Evolutionary conservation across 2,888 invertebrate species (phyloP).

Genomic region (Corythucha ciliata): DNA sequence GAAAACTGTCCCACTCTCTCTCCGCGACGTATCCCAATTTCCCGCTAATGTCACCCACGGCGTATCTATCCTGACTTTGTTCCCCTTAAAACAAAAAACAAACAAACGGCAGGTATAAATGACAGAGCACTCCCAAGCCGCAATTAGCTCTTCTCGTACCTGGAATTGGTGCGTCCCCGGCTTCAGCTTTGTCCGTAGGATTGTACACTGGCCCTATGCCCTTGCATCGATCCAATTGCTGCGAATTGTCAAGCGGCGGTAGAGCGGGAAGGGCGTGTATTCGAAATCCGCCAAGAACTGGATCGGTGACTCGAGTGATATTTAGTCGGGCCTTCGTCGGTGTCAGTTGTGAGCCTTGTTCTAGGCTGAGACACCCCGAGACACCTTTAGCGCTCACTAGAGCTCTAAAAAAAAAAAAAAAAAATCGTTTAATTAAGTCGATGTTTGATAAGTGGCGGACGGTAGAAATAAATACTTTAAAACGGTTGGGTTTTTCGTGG

Average conservation of each 20-base stretch:
- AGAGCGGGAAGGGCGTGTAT: slow-evolving; percentile 62
- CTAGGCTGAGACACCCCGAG: slow-evolving; percentile 63
- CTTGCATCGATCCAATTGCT: slow-evolving; percentile 50
- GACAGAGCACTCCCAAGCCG: background rate
- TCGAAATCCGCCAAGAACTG: slow-evolving; percentile 53
- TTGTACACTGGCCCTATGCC: slow-evolving; percentile 68
- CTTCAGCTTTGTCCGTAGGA: slow-evolving; percentile 47
- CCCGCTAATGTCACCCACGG: slow-evolving; percentile 80
- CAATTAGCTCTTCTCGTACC: slow-evolving; percentile 24
- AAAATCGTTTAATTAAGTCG: background rate
- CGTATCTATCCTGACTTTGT: slow-evolving; percentile 82
- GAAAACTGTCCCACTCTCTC: slow-evolving; percentile 73
- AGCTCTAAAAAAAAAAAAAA: slow-evolving; percentile 46
- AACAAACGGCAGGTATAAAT: background rate
- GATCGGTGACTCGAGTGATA: slow-evolving; percentile 44
- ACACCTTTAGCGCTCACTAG: slow-evolving; percentile 68
- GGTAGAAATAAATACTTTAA: slow-evolving; percentile 50
- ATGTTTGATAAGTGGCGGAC: background rate
- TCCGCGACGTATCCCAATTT: slow-evolving; percentile 67
- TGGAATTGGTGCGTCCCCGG: slow-evolving; percentile 32
- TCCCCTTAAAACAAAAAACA: slow-evolving; percentile 46
- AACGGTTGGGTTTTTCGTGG: slow-evolving; percentile 53
- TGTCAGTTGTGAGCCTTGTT: slow-evolving; percentile 60
- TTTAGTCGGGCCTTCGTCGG: slow-evolving; percentile 63
- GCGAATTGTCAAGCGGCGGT: slow-evolving; percentile 46